phyloP scores from a whole-genome alignment of 2,888 invertebrate species.

The Philereme transversata region DNA sequence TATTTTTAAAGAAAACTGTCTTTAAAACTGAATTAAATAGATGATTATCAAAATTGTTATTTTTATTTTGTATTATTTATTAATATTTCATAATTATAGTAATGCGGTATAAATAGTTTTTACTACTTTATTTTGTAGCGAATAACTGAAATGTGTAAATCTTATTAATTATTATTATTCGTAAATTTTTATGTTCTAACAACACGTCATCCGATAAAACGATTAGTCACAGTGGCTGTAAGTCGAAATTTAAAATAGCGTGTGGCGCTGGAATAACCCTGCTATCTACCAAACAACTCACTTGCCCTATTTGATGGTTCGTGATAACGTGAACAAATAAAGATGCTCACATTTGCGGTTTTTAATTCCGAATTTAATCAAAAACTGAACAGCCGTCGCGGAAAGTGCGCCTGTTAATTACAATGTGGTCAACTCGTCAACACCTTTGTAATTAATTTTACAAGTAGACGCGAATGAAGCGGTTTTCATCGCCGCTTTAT shows the following conservation, averaged over 20 bases:
- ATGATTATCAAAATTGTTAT: too few relatives aligned
- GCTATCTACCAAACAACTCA: slow-evolving; percentile 20
- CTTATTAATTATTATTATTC: too few relatives aligned
- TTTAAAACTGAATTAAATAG: too few relatives aligned
- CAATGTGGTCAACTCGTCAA: slow-evolving; percentile 35
- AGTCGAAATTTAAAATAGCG: slow-evolving; percentile 19
- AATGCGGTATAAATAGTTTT: too few relatives aligned
- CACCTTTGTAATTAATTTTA: slow-evolving; percentile 35
- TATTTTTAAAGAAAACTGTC: too few relatives aligned
- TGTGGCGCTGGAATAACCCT: slow-evolving; percentile 17
- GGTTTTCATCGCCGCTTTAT: slow-evolving; percentile 32
- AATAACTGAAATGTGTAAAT: too few relatives aligned
- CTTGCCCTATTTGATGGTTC: slow-evolving; percentile 15
- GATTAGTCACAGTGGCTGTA: background rate
- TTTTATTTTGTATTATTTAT: too few relatives aligned
- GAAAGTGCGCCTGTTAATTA: slow-evolving; percentile 24
- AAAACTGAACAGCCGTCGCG: slow-evolving; percentile 8
- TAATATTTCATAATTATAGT: too few relatives aligned
- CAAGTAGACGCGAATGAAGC: slow-evolving; percentile 29
- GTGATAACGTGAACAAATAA: slow-evolving; percentile 19
- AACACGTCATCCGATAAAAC: too few relatives aligned
- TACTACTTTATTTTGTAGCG: too few relatives aligned
- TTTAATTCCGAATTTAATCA: slow-evolving; percentile 22
- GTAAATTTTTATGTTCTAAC: too few relatives aligned
- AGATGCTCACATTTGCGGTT: slow-evolving; percentile 20